These are phyloP conservation scores for Sinohyriopsis cumingii DNA, from an alignment of 2,888 invertebrate species.

Conservation along the genomic window DNA sequence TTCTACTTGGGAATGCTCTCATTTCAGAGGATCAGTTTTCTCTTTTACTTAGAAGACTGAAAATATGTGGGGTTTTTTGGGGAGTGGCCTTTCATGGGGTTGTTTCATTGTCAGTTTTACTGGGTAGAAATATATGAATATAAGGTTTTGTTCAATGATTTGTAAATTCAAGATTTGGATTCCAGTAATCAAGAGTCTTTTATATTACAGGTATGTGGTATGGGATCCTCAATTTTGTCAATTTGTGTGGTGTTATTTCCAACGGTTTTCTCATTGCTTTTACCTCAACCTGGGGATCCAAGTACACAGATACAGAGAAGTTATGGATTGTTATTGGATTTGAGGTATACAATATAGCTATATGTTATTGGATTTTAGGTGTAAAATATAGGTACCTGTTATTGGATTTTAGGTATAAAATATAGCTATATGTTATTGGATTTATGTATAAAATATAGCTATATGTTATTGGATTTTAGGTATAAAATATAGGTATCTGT, in stretches of 20 bases:
- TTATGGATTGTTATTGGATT: conserved; percentile 68
- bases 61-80: no score
- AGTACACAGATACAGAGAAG: conserved; percentile 36
- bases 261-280: conserved; percentile 73
- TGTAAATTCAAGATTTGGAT: neutral
- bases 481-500: no score
- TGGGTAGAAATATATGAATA: neutral
- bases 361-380: no score
- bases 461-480: neutral
- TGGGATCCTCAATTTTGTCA: conserved; percentile 71
- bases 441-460: neutral
- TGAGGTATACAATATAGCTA: conserved; percentile 53
- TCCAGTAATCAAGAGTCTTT: neutral
- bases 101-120: no score
- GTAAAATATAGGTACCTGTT: no score
- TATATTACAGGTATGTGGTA: conserved; percentile 71
- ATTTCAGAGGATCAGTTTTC: no score
- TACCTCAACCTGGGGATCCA: conserved; percentile 66
- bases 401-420: no score
- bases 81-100: no score
- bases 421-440: neutral
- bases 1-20: no score
- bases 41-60: no score
- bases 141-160: neutral
- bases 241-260: conserved; percentile 71